These are phyloP conservation scores for Diadophis punctatus DNA, from an alignment of 2,113 vertebrate species.

Conservation along the genomic window DNA sequence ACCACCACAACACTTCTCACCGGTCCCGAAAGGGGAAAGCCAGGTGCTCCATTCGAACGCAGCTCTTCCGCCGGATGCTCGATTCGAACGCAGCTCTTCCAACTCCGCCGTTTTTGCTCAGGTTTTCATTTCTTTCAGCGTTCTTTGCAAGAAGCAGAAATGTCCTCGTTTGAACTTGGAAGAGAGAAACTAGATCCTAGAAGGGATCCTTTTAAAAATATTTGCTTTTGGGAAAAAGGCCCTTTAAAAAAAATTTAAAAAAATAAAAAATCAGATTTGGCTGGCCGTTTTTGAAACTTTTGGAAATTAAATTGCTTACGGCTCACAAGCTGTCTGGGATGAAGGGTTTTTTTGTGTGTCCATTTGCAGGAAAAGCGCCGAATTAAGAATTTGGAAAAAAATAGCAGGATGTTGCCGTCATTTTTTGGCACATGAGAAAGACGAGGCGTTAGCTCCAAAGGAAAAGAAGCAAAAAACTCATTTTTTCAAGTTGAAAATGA, in stretches of 20 bases:
- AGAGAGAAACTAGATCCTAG: neutral
- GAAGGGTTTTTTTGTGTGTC: no score
- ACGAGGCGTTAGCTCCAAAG: neutral
- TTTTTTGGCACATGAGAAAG: neutral
- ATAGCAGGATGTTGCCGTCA: no score
- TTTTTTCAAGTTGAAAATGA: no score
- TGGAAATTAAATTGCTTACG: neutral
- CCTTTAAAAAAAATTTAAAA: no score
- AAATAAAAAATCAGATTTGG: no score
- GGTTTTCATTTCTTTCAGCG: neutral
- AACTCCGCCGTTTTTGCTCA: no score
- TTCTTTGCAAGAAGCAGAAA: neutral
- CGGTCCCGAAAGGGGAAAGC: no score
- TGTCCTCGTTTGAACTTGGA: no score
- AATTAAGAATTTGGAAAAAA: neutral
- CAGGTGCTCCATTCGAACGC: neutral
- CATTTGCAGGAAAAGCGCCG: neutral
- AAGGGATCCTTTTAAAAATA: neutral
- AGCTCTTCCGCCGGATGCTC: neutral
- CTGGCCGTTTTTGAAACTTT: neutral
- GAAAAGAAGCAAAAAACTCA: neutral
- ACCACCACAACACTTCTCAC: neutral
- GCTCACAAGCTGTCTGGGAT: accelerated
- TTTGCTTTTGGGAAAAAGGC: neutral
- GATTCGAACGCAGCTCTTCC: neutral